Conservation (phyloP, 2,113 vertebrate genomes). For the Neolamprologus tretocephalus region DNA sequence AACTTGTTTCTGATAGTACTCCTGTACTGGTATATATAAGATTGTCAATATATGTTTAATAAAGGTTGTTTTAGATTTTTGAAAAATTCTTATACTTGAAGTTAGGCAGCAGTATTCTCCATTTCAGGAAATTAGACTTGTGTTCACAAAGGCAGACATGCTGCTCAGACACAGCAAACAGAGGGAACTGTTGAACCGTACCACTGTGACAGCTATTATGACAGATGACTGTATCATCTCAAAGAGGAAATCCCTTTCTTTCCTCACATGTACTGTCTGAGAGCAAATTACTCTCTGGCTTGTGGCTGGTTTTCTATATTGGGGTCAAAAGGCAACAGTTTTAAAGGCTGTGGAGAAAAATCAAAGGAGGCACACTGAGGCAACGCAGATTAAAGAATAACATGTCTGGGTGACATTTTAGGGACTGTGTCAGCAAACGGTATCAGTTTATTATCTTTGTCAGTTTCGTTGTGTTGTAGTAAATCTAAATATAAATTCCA, state of each 20-base stretch:
- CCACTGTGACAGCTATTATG: conserved; percentile 58
- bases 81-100: not conserved
- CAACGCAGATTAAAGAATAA: not conserved
- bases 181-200: conserved; percentile 55
- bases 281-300: conserved; percentile 18
- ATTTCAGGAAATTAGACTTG: not conserved
- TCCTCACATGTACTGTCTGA: conserved; percentile 18
- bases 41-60: not conserved
- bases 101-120: not conserved
- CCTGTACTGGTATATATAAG: not conserved
- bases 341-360: not conserved
- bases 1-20: not conserved
- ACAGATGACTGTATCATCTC: conserved; percentile 62
- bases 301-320: conserved; percentile 7
- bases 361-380: not conserved
- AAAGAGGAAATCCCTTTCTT: conserved; percentile 37
- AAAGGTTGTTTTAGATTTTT: not conserved
- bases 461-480: not conserved
- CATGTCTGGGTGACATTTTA: not conserved
- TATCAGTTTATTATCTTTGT: not conserved
- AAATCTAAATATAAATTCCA: not conserved
- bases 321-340: conserved; percentile 36
- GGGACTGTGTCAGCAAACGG: not conserved
- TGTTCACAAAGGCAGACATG: not conserved
- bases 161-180: conserved; percentile 22